Conservation (phyloP, 2,797 vertebrate species). For the Tangara arthus region DNA sequence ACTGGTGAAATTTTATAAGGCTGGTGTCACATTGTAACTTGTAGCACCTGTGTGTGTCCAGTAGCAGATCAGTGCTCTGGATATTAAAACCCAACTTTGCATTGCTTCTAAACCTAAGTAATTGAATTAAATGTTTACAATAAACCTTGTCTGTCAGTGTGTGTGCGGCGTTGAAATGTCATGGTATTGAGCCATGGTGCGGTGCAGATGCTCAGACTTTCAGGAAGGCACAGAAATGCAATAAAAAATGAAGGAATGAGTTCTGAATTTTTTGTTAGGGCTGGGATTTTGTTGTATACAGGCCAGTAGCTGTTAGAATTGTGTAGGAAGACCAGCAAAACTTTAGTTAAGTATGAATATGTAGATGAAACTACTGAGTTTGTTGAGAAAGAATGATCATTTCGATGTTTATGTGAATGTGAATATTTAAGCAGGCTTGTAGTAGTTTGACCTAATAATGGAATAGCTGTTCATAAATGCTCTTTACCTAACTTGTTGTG, state of each 20-base stretch:
- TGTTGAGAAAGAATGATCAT: background rate
- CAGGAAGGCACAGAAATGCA: background rate
- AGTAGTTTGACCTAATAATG: background rate
- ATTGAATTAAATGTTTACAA: background rate
- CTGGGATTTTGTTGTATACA: background rate
- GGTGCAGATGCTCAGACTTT: background rate
- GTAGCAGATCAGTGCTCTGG: background rate
- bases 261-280: background rate
- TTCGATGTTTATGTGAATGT: background rate
- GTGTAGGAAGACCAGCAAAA: background rate
- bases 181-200: background rate
- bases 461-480: background rate
- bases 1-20: background rate
- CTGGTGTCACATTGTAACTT: background rate
- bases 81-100: background rate
- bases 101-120: background rate
- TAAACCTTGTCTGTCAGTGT: background rate
- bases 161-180: background rate
- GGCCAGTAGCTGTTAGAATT: background rate
- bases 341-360: background rate
- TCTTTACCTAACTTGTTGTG: background rate
- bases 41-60: background rate
- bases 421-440: background rate
- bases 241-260: background rate
- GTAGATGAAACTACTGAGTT: background rate